Base-by-base conservation (phyloP, 2,888 invertebrate genomes). In the Temnothorax ravouxi region DNA sequence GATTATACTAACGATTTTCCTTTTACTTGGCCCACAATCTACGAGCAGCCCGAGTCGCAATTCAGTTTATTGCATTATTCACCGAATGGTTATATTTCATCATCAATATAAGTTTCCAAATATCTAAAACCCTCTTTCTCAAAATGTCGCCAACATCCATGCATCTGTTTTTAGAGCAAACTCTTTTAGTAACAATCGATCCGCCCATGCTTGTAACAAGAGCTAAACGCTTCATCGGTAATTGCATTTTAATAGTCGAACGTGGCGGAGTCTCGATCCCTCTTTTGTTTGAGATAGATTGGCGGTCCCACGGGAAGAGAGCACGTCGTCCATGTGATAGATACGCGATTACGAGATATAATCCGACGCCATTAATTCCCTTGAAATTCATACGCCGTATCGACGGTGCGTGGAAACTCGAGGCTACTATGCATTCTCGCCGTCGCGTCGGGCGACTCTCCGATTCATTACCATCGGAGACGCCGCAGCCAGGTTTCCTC, bases 391-490 rank as follows among this genome's bases (percentile, higher is more conserved):
- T 80, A 80, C 47, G 75, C 11, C 74, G 44, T 44, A n/a, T 79
- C 74, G 72, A 21, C 56, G 72, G n/a, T 47, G 79, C 79, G 75
- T 47, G 72, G 56, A 79, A 44, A 59, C 74, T 74, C 74, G 44
- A 44, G 41, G 77, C 72, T 72, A 34, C 79, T 59, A 74, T 59
- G 75, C 75, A 34, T 72, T 59, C 21, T 47, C 79, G 21, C 21
- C 25, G 11, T 69, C 67, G 41, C 34, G 29, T 34, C 34, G 34
- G n/a, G 3, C 41, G 52, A 34, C 47, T 59, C 52, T 15, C 34
- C 75, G 47, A 80, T 80, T 80, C 59, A 80, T 80, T 80, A 80
- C 47, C 47, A 59, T 80, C 79, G 79, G 79, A 74, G 75, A 74
- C 38, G 38, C 29, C 79, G 79, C 59, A 21, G 25, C 25, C 79